Conservation (phyloP, 53 echinoderm and acorn worm genomes). For the Holothuria leucospilota region DNA sequence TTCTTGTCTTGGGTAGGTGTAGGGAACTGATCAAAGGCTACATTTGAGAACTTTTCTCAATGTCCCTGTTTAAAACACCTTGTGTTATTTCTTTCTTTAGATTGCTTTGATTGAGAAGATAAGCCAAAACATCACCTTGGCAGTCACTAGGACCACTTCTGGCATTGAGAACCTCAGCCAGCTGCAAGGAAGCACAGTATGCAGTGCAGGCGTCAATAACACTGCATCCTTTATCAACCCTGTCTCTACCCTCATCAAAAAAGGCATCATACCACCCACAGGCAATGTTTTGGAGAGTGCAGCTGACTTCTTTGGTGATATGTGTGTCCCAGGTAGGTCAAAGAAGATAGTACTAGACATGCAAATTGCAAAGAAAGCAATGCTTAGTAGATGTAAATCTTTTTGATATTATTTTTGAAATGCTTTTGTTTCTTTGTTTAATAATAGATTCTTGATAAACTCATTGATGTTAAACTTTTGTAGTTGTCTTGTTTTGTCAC, state of each 20-base stretch:
- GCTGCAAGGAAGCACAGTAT: slow-evolving; percentile 57
- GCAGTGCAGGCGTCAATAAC: slow-evolving; percentile 72
- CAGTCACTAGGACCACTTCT: slow-evolving; percentile 47
- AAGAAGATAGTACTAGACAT: too few species aligned
- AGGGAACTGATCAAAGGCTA: too few species aligned
- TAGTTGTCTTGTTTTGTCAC: too few species aligned
- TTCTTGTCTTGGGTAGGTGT: too few species aligned
- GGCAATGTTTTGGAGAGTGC: slow-evolving; percentile 88
- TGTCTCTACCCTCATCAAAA: slow-evolving; percentile 76
- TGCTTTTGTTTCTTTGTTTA: too few species aligned
- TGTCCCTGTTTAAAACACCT: too few species aligned
- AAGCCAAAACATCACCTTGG: slow-evolving; percentile 85
- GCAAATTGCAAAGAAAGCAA: too few species aligned
- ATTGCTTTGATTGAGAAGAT: slow-evolving; percentile 51
- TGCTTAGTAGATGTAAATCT: too few species aligned
- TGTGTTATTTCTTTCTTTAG: background rate
- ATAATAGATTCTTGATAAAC: too few species aligned
- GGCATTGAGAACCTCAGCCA: slow-evolving; percentile 56
- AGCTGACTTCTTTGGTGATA: slow-evolving; percentile 80
- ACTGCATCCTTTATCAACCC: slow-evolving; percentile 76
- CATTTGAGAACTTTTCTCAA: too few species aligned
- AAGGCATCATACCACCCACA: slow-evolving; percentile 72
- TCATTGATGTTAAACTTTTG: too few species aligned
- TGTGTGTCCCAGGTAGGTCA: slow-evolving; percentile 85
- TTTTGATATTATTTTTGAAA: too few species aligned